Base-by-base conservation (phyloP, 2,797 vertebrate genomes). In the Sebastes diploproa region DNA sequence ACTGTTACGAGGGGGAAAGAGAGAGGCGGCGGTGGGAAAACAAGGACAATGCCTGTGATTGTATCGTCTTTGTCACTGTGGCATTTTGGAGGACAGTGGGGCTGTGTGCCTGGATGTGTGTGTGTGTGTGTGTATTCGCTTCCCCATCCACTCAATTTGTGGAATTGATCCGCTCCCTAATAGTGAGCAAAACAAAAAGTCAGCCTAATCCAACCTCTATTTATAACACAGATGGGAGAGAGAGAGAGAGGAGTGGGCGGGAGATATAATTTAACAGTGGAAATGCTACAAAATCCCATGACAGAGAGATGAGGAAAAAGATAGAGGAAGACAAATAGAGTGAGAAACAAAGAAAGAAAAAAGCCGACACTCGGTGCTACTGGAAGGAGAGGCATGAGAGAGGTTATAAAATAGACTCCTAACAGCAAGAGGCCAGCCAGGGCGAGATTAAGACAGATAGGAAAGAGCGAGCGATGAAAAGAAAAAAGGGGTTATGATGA, bases 141-240 rank as follows among this genome's bases (percentile, higher is more conserved):
- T 91, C 88, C 88, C 88, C 68, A 64, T 92, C 84, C 83, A 68
- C 89, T 91, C 89, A 92, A 92, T 94, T 92, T 93, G 89, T 75
- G 74, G 85, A 89, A 91, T 92, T 92, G 92, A 94, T 93, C 93
- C 60, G 34, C 84, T 90, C 80, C 79, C 84, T 92, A 88, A 90
- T 84, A 84, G 82, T 85, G 84, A 90, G 83, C 76, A 83, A 90
- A 93, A 91, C 81, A 88, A 89, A 89, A 89, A 88, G 81, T 87
- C 84, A 10, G 60, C 80, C 78, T 89, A 88, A 92, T 90, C 88
- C 86, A 80, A 75, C 64, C 78, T 76, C 79, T 91, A 86, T 91
- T 91, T 83, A 83, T 84, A 81, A 81, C 77, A 71, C 77, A 65
- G 82, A 87, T 60, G 55, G 79, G 72, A 74, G 77, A 64, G 70